Evolutionary conservation across 2,797 vertebrate genomes (phyloP).

Genomic region (Aulostomus chinensis): DNA sequence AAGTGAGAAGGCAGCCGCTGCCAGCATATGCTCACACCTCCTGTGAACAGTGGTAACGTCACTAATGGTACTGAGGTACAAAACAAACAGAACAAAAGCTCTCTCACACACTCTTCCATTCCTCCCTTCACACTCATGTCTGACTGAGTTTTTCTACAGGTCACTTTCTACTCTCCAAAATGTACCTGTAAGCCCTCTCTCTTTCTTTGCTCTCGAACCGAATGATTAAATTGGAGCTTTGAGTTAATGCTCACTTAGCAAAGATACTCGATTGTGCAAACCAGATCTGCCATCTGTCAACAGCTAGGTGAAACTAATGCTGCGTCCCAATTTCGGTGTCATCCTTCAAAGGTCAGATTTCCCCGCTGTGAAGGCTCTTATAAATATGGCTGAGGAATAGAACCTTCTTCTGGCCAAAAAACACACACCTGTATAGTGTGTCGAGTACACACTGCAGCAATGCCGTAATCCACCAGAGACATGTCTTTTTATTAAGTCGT

Average conservation of each 20-base stretch:
- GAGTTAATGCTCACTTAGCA: constrained; percentile 27
- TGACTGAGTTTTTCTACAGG: constrained; percentile 4
- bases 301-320: constrained; percentile 1
- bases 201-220: constrained; percentile 5
- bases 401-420: no score
- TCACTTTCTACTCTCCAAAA: constrained; percentile 14
- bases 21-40: constrained; percentile 58
- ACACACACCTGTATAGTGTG: no score
- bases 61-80: constrained; percentile 41
- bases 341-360: background rate
- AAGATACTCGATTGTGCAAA: constrained; percentile 24
- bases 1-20: constrained; percentile 60
- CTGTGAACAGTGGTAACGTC: constrained; percentile 54
- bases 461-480: no score
- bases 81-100: constrained; percentile 49
- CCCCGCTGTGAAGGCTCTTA: no score
- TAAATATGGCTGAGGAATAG: no score
- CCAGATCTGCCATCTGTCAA: constrained; percentile 8
- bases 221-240: constrained; percentile 40
- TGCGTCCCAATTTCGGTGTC: constrained; percentile 1
- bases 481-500: no score
- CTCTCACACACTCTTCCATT: constrained; percentile 6
- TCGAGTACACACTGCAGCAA: no score
- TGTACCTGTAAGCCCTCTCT: background rate
- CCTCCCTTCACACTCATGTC: constrained; percentile 10